Evolutionary conservation across 2,113 vertebrate genomes (phyloP).

Genomic region (Dryoscopus gambensis): DNA sequence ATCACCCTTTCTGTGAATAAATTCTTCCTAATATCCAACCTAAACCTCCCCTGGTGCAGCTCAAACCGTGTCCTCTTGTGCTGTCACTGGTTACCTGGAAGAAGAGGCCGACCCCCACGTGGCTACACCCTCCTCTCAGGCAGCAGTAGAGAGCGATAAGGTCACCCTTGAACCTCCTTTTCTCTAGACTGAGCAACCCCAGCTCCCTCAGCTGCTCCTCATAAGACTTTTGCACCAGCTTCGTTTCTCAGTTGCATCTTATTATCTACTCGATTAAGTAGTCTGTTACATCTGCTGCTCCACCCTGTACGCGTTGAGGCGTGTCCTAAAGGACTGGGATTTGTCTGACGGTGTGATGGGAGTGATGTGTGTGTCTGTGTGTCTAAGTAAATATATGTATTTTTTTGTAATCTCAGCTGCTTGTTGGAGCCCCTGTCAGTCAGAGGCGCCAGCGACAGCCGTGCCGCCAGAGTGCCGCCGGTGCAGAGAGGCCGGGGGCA

Average conservation of each 20-base stretch:
- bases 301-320: rapidly evolving
- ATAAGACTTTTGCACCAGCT: background rate
- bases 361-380: too few species aligned
- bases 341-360: background rate
- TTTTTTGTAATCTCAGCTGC: background rate
- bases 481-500: rapidly evolving
- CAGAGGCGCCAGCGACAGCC: background rate
- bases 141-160: background rate
- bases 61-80: background rate
- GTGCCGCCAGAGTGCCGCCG: rapidly evolving
- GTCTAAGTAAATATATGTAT: background rate
- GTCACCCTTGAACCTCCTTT: background rate
- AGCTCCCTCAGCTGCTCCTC: background rate
- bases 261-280: background rate
- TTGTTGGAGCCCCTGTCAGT: background rate
- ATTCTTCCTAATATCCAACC: background rate
- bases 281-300: too few species aligned
- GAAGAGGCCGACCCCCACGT: rapidly evolving
- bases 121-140: background rate
- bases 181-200: background rate
- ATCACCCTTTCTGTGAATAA: background rate
- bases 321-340: background rate
- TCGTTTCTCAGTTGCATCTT: rapidly evolving
- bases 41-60: rapidly evolving
- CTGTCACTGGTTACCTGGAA: background rate